Conservation (phyloP, 2,113 vertebrate species). For the Emydura subglobosa region DNA sequence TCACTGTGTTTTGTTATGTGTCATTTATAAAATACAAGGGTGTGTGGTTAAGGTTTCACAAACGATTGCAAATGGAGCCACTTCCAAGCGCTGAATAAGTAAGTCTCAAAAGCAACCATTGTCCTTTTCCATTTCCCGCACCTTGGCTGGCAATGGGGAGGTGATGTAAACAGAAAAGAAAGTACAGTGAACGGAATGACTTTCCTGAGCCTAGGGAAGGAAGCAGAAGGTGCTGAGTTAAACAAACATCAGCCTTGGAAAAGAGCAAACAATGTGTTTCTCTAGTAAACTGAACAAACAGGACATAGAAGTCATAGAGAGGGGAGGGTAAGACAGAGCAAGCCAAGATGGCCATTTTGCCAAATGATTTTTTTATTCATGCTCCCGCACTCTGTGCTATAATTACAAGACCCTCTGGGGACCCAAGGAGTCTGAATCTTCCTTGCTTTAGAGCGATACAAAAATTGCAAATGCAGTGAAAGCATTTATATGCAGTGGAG, state of each 20-base stretch:
- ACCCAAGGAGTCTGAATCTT: constrained; percentile 39
- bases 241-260: constrained; percentile 72
- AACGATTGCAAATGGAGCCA: not conserved
- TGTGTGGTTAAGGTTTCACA: not conserved
- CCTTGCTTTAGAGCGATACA: constrained; percentile 35
- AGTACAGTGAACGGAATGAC: constrained; percentile 28
- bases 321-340: constrained; percentile 31
- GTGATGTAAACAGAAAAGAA: constrained; percentile 36
- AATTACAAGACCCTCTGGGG: constrained; percentile 54
- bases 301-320: constrained; percentile 59
- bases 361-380: constrained; percentile 49
- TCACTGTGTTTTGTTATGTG: not conserved
- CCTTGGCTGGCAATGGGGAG: not conserved
- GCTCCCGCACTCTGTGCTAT: constrained; percentile 57
- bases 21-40: not conserved
- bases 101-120: not conserved
- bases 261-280: constrained; percentile 72
- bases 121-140: not conserved
- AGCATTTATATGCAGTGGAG: constrained; percentile 16
- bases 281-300: constrained; percentile 62
- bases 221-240: constrained; percentile 65
- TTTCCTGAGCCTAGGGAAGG: constrained; percentile 28
- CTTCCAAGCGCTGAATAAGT: not conserved
- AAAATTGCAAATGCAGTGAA: constrained; percentile 48
- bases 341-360: constrained; percentile 62